Evolutionary conservation across 2,113 vertebrate species (phyloP), one percentile per base, ranked within the genome.

Genomic region (Laterallus jamaicensis): DNA sequence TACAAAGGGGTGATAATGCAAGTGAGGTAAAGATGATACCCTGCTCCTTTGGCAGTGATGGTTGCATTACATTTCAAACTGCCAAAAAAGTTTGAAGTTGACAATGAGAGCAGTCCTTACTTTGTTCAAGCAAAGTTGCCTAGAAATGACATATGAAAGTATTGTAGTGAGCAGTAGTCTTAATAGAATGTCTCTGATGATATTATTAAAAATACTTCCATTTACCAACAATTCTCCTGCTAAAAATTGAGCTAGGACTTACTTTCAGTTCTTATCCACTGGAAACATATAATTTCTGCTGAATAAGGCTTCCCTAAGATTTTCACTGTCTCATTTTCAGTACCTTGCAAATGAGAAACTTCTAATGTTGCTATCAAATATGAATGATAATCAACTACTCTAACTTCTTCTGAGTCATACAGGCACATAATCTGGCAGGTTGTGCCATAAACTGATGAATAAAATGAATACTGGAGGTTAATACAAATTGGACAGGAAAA

Each of bases 241-340:
- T 11, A 74, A 78, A 44, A 86, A 56, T 37, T 63, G 26, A 75
- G 29, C 60, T 69, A 37, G 12, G 42, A 73, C 13, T 93, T 93
- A 93, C 86, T 94, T 93, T 91, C 52, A 60, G 0, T 78, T 86
- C 10, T 17, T 73, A 71, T 91, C 84, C 21, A 74, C 67, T 86
- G 89, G 86, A 93, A 68, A 88, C 74, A 75, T 59, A 50, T n/a
- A 59, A 80, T 64, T 96, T 94, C 80, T 95, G 80, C 94, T 96
- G 67, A 84, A 60, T 88, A 93, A 88, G 56, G 16, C 76, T 92
- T 79, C 14, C 37, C 31, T 69, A 40, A 50, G 69, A 86, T 59
- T 55, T 75, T 88, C 79, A 25, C 50, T 54, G 14, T 76, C n/a
- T 92, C 71, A 62, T 68, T 79, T 26, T 71, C 90, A 91, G 2